Conservation (phyloP, 1,140 invertebrate genomes). For the Neodiprion virginianus region DNA sequence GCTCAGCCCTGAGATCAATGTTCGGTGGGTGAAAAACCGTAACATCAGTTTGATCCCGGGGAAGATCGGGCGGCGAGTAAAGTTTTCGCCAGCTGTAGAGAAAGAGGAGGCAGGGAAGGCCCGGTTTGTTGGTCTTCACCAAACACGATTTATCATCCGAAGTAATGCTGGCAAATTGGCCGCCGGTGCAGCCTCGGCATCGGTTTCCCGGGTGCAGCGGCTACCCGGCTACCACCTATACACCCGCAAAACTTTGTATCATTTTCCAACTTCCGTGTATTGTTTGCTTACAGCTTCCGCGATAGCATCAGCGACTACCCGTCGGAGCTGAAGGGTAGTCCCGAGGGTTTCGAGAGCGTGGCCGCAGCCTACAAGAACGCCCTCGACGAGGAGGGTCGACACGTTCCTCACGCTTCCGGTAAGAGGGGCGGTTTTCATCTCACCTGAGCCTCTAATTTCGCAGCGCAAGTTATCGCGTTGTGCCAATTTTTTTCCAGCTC, state of each 20-base stretch:
- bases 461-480: neutral
- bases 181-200: neutral
- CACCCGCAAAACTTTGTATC: neutral
- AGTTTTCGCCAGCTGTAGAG: too few relatives aligned
- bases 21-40: too few relatives aligned
- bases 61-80: too few relatives aligned
- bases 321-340: constrained; percentile 63
- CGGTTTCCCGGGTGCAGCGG: neutral
- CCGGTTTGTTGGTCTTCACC: neutral
- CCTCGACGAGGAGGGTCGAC: constrained; percentile 64
- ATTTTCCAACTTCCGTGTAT: neutral
- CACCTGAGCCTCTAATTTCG: neutral
- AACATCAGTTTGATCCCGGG: too few relatives aligned
- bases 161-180: neutral
- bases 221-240: neutral
- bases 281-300: constrained; percentile 42
- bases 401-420: constrained; percentile 68
- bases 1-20: too few relatives aligned
- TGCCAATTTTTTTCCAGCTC: neutral
- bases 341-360: constrained; percentile 66
- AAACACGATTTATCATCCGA: constrained; percentile 1
- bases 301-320: constrained; percentile 67
- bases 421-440: constrained; percentile 24
- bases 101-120: too few relatives aligned
- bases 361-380: constrained; percentile 69